Base-by-base conservation (phyloP, 2,797 vertebrate genomes). In the Oreochromis mossambicus region DNA sequence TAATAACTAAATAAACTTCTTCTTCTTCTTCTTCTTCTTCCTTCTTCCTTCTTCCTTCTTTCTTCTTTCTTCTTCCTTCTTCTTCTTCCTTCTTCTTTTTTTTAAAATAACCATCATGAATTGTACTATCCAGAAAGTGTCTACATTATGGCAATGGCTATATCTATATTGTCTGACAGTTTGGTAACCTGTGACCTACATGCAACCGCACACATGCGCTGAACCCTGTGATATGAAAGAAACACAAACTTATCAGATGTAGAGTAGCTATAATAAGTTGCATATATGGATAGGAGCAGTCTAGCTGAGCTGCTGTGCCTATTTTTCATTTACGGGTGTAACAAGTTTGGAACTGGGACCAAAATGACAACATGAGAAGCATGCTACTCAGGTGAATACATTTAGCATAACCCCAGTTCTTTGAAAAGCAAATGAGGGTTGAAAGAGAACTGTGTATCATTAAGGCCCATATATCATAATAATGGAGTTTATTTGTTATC, bases 341-440 rank as follows among this genome's bases (percentile, higher is more conserved):
- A 41, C 36, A 68, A 41, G 63, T 68, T 68, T 10, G 13, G 38
- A 70, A 70, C 21, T 43, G 38, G 63, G 36, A 26, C 63, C 32
- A 61, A 36, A 68, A 68, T 68, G 38, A 68, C 38, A 43, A 43
- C 63, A 43, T 0, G n/a, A 68, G 38, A 1, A 8, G 11, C n/a
- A 66, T 0, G 19, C 19, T 66, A 21, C 34, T 66, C 0, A 0
- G 0, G 2, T 4, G 61, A 14, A 66, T 24, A 21, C 8, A 41
- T 12, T 61, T 61, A 61, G 32, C 32, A 12, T 34, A 36, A 34
- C 9, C 32, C 56, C 32, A n/a, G 17, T 63, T 36, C 32, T 36
- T 19, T 63, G 58, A 63, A 63, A 63, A 63, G 10, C 6, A 12
- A 63, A n/a, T 36, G 17, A 36, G 6, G 4, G 58, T 63, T 63